phyloP scores from a whole-genome alignment of 2,888 invertebrate genomes.

The Hydrotaea diabolus region DNA sequence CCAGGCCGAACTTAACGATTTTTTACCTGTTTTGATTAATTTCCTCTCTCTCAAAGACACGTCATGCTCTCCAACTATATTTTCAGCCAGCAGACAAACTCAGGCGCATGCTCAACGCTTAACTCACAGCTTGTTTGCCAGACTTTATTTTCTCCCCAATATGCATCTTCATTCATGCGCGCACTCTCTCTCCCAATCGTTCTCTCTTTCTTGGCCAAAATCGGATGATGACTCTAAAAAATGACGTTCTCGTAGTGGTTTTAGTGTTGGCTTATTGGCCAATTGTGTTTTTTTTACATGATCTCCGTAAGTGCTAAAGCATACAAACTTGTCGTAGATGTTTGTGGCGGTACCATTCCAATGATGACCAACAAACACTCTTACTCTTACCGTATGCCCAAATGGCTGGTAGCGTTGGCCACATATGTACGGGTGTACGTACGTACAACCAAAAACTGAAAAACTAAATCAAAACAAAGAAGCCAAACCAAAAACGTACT shows the following conservation, averaged over 20 bases:
- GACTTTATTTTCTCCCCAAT: neutral
- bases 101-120: no score
- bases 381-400: slow-evolving; percentile 48
- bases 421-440: neutral
- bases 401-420: slow-evolving; percentile 20
- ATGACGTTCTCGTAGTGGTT: neutral
- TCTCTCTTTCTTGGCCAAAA: neutral
- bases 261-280: neutral
- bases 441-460: neutral
- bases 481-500: slow-evolving; percentile 9
- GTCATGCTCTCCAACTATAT: neutral
- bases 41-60: neutral
- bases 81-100: neutral
- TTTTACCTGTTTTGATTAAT: no score
- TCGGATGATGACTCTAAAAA: neutral
- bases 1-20: no score
- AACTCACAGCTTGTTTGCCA: neutral
- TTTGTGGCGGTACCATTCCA: neutral
- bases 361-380: slow-evolving; percentile 63
- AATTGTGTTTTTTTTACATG: neutral
- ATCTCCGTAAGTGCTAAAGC: neutral
- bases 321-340: neutral
- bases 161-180: neutral
- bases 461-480: slow-evolving; percentile 10
- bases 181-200: neutral